Base-by-base conservation (phyloP, 2,113 vertebrate species). In the Bagarius yarrelli region DNA sequence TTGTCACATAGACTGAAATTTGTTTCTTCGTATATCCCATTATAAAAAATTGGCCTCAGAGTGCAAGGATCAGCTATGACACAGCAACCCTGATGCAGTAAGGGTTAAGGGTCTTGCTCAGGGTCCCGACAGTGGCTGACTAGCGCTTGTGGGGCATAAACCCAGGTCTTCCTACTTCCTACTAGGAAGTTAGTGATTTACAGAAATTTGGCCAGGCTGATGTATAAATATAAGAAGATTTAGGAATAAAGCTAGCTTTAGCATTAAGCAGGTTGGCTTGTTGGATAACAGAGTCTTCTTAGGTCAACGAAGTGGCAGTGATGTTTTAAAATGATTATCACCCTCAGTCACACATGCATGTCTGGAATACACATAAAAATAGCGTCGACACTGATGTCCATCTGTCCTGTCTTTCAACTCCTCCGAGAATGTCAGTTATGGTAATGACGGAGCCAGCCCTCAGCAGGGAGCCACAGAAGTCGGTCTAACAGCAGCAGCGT, bases 381-480 rank as follows among this genome's bases (percentile, higher is more conserved):
- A n/a, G n/a, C n/a, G 27, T 14, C 56, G 61, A 16, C 69, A 82
- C 61, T 83, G 60, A 80, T 69, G 56, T 27, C 69, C 64, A 78
- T 64, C 85, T 81, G 75, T 81, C 61, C 57, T 73, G 52, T 50
- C 50, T 50, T 81, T 60, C 82, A 83, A 69, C 81, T 32, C 36
- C 30, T 30, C 56, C 69, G 67, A 78, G 81, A 75, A 80, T 81
- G 69, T 81, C 53, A 76, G 79, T n/a, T 67, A 85, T 82, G 83
- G 75, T 83, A 81, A 82, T 72, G 63, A 73, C 36, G 53, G 75
- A 78, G 57, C 63, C 57, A 52, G 57, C 67, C 61, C 83, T 79
- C 81, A 85, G 84, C 67, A 80, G 85, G 83, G 82, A 80, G 79
- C 69, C 75, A 56, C 76, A 63, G 70, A 61, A 79, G 66, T 78